phyloP scores from a whole-genome alignment of 2,113 vertebrate genomes.

The Halcyon senegalensis region DNA sequence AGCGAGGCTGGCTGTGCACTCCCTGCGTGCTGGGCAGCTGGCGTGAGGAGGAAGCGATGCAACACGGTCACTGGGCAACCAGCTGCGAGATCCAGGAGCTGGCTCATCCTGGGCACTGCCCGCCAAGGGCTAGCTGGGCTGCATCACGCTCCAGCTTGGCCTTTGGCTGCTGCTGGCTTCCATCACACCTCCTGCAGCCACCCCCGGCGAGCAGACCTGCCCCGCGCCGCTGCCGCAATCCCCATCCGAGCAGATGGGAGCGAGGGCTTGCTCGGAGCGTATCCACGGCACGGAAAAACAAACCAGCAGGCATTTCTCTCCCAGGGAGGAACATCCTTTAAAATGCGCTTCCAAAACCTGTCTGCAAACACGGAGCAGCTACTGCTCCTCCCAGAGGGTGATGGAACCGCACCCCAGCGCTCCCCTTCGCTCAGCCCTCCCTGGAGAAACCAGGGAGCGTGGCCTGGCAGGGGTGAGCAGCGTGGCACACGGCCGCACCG shows the following conservation, averaged over 20 bases:
- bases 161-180: not conserved
- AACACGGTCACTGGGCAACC: fast-evolving
- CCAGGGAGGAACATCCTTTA: fast-evolving
- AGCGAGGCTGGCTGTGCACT: not conserved
- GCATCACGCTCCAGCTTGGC: not conserved
- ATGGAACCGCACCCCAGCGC: not conserved
- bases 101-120: not conserved
- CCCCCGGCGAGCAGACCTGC: not conserved
- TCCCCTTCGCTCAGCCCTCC: not conserved
- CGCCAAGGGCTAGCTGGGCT: not conserved
- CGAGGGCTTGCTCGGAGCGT: not conserved
- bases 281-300: not conserved
- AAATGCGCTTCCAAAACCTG: not conserved
- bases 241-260: not conserved
- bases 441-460: fast-evolving
- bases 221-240: fast-evolving
- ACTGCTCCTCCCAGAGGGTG: not conserved
- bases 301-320: fast-evolving
- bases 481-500: fast-evolving
- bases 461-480: not conserved
- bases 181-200: not conserved
- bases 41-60: not conserved
- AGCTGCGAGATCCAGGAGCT: not conserved
- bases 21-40: not conserved
- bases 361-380: not conserved